Conservation (phyloP, 92 coral and sea anemone genomes). For the Scolanthus callimorphus region DNA sequence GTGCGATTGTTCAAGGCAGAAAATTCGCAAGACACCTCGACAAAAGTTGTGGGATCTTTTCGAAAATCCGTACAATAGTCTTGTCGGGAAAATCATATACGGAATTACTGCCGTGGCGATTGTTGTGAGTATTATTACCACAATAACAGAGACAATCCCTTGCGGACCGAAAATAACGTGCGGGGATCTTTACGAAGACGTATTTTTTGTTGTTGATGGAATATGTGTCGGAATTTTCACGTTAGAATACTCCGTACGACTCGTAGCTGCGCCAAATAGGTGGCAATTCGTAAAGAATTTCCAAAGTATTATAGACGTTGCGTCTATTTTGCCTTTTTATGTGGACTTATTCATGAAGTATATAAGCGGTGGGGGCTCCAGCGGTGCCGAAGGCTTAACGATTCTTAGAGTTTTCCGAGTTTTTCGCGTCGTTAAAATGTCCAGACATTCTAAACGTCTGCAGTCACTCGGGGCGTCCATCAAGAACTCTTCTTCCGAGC, state of each 20-base stretch:
- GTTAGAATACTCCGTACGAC: constrained; percentile 73
- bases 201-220: constrained; percentile 73
- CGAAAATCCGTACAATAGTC: constrained; percentile 73
- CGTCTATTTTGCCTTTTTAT: constrained; percentile 86
- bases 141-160: constrained; percentile 82
- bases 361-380: constrained; percentile 25
- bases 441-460: constrained; percentile 74
- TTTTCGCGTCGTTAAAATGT: constrained; percentile 88
- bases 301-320: constrained; percentile 81
- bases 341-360: constrained; percentile 51
- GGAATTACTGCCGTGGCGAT: constrained; percentile 72
- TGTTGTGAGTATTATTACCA: constrained; percentile 65
- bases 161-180: constrained; percentile 63
- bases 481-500: constrained; percentile 90
- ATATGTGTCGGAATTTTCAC: constrained; percentile 81
- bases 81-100: constrained; percentile 58
- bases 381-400: constrained; percentile 66
- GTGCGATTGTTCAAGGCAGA: constrained; percentile 38
- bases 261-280: constrained; percentile 79
- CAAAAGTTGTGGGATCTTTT: constrained; percentile 69
- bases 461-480: constrained; percentile 81
- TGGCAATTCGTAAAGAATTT: constrained; percentile 72
- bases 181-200: constrained; percentile 53
- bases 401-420: constrained; percentile 85
- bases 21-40: constrained; percentile 27